Percentiles rank a stretch among this genome's conserved stretches.
phyloP scores from a whole-genome alignment of 2,888 invertebrate species.

The Harpalus rufipes region DNA sequence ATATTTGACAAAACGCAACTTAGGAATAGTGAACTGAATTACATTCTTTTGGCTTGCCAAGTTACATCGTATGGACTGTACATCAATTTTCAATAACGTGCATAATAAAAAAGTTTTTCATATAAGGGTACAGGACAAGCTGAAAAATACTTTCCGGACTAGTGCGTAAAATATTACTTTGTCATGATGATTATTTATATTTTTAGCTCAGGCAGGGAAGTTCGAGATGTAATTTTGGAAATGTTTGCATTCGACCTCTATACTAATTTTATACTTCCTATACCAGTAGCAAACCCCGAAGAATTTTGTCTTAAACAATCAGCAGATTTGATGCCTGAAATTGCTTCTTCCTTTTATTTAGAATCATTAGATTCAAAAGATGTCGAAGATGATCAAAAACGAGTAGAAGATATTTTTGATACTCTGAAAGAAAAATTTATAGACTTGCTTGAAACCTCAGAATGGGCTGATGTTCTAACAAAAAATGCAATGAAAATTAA shows the following conservation, averaged over 20 bases:
- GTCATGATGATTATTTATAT: not conserved
- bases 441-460: constrained; percentile 54
- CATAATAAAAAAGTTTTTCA: too few relatives aligned
- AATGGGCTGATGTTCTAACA: constrained; percentile 69
- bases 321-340: constrained; percentile 69
- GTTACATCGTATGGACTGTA: too few relatives aligned
- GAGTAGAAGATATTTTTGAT: constrained; percentile 68
- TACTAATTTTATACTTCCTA: constrained; percentile 70
- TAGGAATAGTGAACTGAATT: too few relatives aligned
- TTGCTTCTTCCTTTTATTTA: constrained; percentile 69
- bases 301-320: constrained; percentile 70
- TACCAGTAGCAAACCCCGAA: constrained; percentile 67
- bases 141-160: constrained; percentile 11
- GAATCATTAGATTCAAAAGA: constrained; percentile 61
- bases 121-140: too few relatives aligned
- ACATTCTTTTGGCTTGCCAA: too few relatives aligned
- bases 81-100: too few relatives aligned
- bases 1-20: too few relatives aligned
- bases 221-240: constrained; percentile 71
- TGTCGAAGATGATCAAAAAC: constrained; percentile 57
- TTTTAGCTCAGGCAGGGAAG: constrained; percentile 65
- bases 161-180: not conserved
- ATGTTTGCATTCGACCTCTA: constrained; percentile 71
- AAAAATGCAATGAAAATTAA: constrained; percentile 66
- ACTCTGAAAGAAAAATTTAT: constrained; percentile 68